Evolutionary conservation across 2,888 invertebrate genomes (phyloP).

Genomic region (Conops quadrifasciatus): DNA sequence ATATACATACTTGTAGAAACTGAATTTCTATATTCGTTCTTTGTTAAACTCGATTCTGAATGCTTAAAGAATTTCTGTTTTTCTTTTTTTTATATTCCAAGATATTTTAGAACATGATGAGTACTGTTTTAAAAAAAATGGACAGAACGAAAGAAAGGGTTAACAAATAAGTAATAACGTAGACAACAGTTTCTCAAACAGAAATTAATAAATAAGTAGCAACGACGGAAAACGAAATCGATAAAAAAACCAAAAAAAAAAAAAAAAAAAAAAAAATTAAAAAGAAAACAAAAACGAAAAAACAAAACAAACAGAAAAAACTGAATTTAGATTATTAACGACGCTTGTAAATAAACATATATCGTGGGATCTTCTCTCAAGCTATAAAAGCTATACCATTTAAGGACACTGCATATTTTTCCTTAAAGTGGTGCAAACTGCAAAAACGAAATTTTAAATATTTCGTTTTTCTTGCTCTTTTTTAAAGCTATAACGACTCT

Average conservation of each 20-base stretch:
- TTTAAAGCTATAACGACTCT: too few species aligned
- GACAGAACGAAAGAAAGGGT: background rate
- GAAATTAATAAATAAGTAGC: background rate
- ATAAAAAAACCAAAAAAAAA: too few species aligned
- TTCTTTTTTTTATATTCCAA: too few species aligned
- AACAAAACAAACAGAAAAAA: background rate
- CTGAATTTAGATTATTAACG: background rate
- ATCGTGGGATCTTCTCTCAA: background rate
- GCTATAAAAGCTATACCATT: background rate
- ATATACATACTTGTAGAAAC: too few species aligned
- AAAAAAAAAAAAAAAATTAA: background rate
- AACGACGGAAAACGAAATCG: too few species aligned
- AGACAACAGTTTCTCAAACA: background rate
- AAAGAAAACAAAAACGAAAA: background rate
- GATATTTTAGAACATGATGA: too few species aligned
- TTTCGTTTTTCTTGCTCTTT: background rate
- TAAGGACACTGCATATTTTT: background rate
- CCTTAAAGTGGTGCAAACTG: too few species aligned
- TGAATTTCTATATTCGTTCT: too few species aligned
- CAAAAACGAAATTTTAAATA: background rate
- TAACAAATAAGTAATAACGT: background rate
- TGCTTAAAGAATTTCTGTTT: too few species aligned
- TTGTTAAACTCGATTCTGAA: too few species aligned
- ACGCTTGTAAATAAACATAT: background rate
- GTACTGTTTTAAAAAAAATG: background rate